Base-by-base conservation (phyloP, 1,140 invertebrate species). In the Monochamus saltuarius region DNA sequence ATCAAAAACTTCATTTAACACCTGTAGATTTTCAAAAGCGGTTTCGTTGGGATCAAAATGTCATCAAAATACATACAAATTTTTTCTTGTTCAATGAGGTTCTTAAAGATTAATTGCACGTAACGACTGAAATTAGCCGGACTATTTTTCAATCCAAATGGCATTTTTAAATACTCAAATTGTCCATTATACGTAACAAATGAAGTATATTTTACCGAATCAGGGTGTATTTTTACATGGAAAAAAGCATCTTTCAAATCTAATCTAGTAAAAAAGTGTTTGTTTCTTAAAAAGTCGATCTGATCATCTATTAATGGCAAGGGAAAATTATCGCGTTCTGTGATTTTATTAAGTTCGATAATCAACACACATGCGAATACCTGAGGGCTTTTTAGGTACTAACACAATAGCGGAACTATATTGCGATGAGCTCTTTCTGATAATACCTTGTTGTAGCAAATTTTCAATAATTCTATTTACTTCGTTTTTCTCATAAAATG, bases 161-260 rank as follows among this genome's bases (percentile, higher is more conserved):
- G 66, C 38, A 66, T 46, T 46, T 64, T 47, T 40, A 64, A 45
- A 57, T 66, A 70, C 61, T 67, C 61, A 53, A 51, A 70, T 55
- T 70, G 68, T 2, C 66, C 61, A 38, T 57, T 42, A 9, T 51
- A 61, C 17, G 59, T 61, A 9, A 61, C 40, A 59, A 66, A 70
- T 8, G 56, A 59, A 3, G 64, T 66, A 29, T 61, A 73, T 39
- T 71, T 66, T 7, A 43, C 55, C 16, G 62, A 68, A 29, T 66
- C 54, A 52, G 62, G 38, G 1, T 52, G 9, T n/a, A 73, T 37
- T 9, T 38, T 37, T 1, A 73, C 50, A 29, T 72, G 65, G 56
- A 66, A 63, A 61, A 75, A 69, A 56, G 66, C 69, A 73, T 72
- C 67, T 68, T 64, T 68, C 58, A 70, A 68, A 54, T 74, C 66